A percentile compares a stretch with the other conserved stretches of the same genome.
These are phyloP conservation scores for Ateles fusciceps DNA, from an alignment of 2,797 vertebrate species.

Conservation along the genomic window DNA sequence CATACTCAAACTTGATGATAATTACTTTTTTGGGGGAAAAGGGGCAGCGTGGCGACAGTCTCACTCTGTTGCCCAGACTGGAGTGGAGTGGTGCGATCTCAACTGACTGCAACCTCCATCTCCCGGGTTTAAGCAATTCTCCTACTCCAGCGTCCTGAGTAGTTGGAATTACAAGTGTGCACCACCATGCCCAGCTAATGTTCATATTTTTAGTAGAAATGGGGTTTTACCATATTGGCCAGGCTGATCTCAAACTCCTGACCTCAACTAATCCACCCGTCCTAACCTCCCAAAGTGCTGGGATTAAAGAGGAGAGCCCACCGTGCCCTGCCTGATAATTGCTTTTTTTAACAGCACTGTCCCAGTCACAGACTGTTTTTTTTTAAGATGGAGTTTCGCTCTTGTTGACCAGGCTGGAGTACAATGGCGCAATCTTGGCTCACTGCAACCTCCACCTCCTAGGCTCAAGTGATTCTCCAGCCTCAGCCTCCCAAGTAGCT, in stretches of 20 bases:
- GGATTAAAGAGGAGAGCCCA: not conserved
- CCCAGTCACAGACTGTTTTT: not conserved
- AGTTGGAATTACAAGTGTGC: not conserved
- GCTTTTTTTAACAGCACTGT: not conserved
- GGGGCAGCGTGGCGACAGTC: not conserved
- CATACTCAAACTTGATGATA: not conserved
- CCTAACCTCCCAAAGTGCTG: not conserved
- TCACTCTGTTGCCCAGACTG: not conserved
- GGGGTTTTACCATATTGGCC: not conserved
- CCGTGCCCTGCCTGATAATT: not conserved
- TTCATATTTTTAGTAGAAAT: not conserved
- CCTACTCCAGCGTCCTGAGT: not conserved
- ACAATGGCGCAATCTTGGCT: not conserved
- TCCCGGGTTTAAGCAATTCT: not conserved
- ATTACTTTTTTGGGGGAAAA: not conserved
- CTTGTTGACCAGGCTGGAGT: not conserved
- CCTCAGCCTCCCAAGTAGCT: not conserved
- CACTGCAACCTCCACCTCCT: not conserved
- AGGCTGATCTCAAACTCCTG: not conserved
- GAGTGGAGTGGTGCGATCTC: not conserved
- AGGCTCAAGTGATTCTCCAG: not conserved
- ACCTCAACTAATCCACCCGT: not conserved
- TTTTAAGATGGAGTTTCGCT: not conserved
- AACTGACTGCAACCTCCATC: not conserved
- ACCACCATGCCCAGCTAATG: not conserved